Percentiles rank a stretch among this genome's conserved stretches.
phyloP scores from a whole-genome alignment of 2,888 invertebrate genomes.

The Coleophora deauratella region DNA sequence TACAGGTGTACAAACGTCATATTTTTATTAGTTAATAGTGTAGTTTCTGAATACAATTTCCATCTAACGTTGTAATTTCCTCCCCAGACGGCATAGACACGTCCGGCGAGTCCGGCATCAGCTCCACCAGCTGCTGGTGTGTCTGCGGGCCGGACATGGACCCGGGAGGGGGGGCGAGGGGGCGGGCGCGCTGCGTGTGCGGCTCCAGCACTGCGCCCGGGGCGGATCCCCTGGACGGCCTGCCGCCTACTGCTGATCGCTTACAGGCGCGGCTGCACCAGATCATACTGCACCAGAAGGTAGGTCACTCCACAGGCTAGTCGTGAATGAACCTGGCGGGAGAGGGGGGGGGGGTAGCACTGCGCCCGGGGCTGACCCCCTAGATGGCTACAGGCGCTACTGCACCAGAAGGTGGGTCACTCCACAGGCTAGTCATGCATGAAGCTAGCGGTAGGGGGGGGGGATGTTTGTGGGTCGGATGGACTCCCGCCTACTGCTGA shows the following conservation, averaged over 20 bases:
- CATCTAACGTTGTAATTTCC: too few species aligned
- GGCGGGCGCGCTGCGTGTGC: constrained; percentile 29
- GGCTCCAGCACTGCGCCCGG: constrained; percentile 20
- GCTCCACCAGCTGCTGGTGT: constrained; percentile 24
- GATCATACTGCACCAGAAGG: constrained; percentile 87
- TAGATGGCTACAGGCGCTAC: constrained; percentile 85
- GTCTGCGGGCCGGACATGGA: constrained; percentile 24
- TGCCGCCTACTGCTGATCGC: constrained; percentile 81
- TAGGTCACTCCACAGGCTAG: constrained; percentile 42
- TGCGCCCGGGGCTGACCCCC: constrained; percentile 59
- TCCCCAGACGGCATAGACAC: constrained; percentile 36
- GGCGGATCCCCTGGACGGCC: constrained; percentile 81
- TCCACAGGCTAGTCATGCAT: constrained; percentile 25
- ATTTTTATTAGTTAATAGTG: too few species aligned
- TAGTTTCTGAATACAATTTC: too few species aligned
- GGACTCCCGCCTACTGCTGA: constrained; percentile 47
- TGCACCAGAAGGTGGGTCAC: constrained; percentile 80
- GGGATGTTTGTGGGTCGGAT: constrained; percentile 22
- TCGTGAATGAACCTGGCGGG: constrained; percentile 20
- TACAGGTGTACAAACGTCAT: too few species aligned
- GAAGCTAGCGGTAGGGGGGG: constrained; percentile 17
- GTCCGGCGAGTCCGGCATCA: constrained; percentile 24
- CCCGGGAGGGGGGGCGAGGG: constrained; percentile 19
- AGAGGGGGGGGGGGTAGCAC: constrained; percentile 22
- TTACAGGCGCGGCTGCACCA: constrained; percentile 86